Conservation (phyloP, 1,140 invertebrate genomes). For the Paramacrobiotus metropolitanus region DNA sequence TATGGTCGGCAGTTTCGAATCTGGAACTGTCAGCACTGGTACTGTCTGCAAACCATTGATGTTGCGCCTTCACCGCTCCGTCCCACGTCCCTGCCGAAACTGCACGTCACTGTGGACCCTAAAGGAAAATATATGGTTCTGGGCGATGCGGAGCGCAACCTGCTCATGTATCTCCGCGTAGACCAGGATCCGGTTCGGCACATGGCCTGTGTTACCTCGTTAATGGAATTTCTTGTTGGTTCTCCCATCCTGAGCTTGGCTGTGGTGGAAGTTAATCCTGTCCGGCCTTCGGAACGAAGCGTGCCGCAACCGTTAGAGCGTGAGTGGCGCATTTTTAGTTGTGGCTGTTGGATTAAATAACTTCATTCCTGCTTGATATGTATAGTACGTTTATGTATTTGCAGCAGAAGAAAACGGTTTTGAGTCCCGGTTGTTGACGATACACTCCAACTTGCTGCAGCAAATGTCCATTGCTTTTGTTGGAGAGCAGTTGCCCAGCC, state of each 20-base stretch:
- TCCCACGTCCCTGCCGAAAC: neutral
- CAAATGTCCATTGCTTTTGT: neutral
- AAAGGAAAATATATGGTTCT: neutral
- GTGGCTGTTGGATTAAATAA: neutral
- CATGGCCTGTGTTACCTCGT: neutral
- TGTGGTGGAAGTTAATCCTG: neutral
- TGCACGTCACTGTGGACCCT: conserved; percentile 1
- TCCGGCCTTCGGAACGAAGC: neutral
- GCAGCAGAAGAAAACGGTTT: neutral
- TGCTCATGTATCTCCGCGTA: neutral
- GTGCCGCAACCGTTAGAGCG: neutral
- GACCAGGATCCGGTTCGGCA: neutral
- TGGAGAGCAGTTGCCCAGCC: neutral
- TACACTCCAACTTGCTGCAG: neutral
- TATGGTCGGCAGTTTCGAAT: conserved; percentile 72
- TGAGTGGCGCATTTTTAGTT: neutral
- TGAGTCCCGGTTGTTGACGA: neutral
- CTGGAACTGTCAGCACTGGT: conserved; percentile 81
- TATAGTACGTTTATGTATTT: neutral
- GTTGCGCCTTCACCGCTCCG: neutral
- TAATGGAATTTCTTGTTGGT: neutral
- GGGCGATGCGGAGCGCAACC: neutral
- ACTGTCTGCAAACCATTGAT: conserved; percentile 56
- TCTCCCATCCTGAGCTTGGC: neutral
- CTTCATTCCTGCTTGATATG: neutral